Evolutionary conservation across 2,888 invertebrate genomes (phyloP), one percentile per base, ranked within the genome.

Genomic region (Temnothorax ravouxi): DNA sequence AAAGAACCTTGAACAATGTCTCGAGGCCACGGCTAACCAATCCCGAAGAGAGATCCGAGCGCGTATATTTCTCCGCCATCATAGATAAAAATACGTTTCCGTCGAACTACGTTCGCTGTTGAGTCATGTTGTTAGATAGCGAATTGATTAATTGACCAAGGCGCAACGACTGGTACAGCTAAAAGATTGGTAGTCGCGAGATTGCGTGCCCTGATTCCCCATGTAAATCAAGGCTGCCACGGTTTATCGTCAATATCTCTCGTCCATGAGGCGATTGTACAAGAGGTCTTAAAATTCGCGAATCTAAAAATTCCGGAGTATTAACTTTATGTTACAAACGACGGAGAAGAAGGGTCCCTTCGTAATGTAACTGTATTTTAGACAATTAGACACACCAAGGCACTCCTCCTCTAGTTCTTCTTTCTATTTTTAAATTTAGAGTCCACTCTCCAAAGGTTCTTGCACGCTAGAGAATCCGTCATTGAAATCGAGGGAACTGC

Each of bases 11-110:
- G 86, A 88, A 85, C 85, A 85, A 66, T 74, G 61, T 76, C 59
- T 69, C 76, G 84, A 90, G 89, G 86, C 84, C 88, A 89, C 66
- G 86, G 83, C 64, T 88, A 87, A 80, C 75, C 72, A 61, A 81
- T 81, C 25, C 21, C 25, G 47, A 54, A 38, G 41, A 52, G 18
- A 77, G 76, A 54, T 8, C 25, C 34, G 64, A 41, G 25, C 25
- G 25, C n/a, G 44, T 59, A 59, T 29, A 41, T 44, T 56, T 67
- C 66, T 54, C 5, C 41, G 44, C 9, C 41, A 21, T 34, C 21
- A 21, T 54, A 41, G n/a, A 77, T 67, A 77, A 77, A 77, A 77
- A 67, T 67, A 77, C 29, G 52, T 66, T 76, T 76, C 18, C 50
- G 34, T 52, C 38, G 41, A 54, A 41, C 54, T 77, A 54, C 25